Evolutionary conservation across 35 echinoderm and acorn worm genomes (phyloP).

Genomic region (Antedon bifida): DNA sequence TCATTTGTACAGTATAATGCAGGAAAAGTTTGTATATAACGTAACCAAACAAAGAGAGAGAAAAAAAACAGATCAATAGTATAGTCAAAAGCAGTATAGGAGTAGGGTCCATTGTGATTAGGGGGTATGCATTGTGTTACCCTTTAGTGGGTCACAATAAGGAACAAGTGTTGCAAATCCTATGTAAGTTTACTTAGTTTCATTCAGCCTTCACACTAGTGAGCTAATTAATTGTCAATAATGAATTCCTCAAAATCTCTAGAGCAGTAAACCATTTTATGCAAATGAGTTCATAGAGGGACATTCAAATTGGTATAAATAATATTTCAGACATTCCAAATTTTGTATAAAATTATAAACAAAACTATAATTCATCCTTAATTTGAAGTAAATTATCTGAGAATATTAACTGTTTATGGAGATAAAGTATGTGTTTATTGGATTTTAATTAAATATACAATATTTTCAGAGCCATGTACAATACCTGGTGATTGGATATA

Average conservation of each 20-base stretch:
- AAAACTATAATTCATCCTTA: no score
- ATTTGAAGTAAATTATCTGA: no score
- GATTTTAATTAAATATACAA: no score
- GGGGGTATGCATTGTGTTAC: not conserved
- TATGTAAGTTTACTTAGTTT: not conserved
- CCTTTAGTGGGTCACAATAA: not conserved
- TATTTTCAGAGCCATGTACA: no score
- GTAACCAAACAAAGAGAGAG: not conserved
- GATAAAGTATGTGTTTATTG: no score
- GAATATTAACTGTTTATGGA: no score
- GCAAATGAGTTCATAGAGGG: not conserved
- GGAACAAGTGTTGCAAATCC: not conserved
- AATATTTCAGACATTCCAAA: no score
- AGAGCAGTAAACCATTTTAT: not conserved
- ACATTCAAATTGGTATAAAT: no score
- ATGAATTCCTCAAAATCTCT: not conserved
- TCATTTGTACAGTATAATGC: not conserved
- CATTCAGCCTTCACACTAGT: not conserved
- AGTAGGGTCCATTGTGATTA: not conserved
- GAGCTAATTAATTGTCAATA: not conserved
- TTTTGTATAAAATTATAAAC: no score
- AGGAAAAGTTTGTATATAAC: not conserved
- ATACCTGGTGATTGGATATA: no score
- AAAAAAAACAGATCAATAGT: not conserved
- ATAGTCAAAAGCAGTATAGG: not conserved